These are phyloP conservation scores for Alexandromys fortis DNA, from an alignment of 2,113 vertebrate species.

Conservation along the genomic window DNA sequence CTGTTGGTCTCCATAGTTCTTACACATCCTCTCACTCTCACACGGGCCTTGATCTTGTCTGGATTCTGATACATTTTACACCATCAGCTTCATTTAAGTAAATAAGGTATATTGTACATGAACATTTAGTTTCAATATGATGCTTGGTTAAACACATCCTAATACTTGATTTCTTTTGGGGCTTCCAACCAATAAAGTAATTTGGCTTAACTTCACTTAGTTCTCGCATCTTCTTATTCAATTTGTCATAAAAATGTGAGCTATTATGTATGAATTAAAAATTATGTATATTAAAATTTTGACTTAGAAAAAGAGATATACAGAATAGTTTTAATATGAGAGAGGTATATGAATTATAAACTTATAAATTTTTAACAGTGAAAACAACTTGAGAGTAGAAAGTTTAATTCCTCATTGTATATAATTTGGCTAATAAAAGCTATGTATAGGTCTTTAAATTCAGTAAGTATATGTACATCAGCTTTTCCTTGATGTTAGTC, in stretches of 20 bases:
- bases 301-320: background rate
- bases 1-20: background rate
- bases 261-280: constrained; percentile 21
- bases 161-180: constrained; percentile 1
- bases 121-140: constrained; percentile 57
- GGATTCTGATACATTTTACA: background rate
- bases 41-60: background rate
- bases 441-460: constrained; percentile 44
- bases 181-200: background rate
- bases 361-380: background rate
- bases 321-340: background rate
- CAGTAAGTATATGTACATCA: background rate
- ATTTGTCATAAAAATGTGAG: constrained; percentile 48
- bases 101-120: constrained; percentile 9
- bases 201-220: constrained; percentile 27
- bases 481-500: background rate
- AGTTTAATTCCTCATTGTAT: constrained; percentile 12
- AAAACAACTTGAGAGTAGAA: constrained; percentile 10
- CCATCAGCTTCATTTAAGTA: background rate
- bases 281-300: constrained; percentile 18
- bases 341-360: constrained; percentile 20
- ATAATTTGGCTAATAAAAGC: constrained; percentile 2
- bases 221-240: constrained; percentile 47
- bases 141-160: constrained; percentile 29
- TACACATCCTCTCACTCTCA: background rate